phyloP scores from a whole-genome alignment of 2,888 invertebrate genomes.

The Patella caerulea region DNA sequence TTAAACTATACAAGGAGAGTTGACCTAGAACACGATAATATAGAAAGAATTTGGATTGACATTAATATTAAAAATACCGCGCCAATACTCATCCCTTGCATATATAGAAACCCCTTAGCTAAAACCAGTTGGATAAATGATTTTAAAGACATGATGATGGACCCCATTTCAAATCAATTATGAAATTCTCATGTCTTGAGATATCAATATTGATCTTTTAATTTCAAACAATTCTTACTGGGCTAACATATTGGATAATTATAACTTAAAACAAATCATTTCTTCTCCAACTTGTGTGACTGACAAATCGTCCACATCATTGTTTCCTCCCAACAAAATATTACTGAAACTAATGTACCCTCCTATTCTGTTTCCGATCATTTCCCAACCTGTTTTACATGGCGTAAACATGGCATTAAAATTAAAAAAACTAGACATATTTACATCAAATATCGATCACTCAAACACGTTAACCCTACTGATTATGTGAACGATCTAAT shows the following conservation, averaged over 20 bases:
- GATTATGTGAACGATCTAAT: slow-evolving; percentile 1
- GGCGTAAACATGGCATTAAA: not conserved
- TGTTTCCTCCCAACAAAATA: not conserved
- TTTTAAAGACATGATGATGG: slow-evolving; percentile 6
- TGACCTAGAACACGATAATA: not conserved
- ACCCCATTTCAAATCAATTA: not conserved
- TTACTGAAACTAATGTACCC: not conserved
- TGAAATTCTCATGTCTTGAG: not conserved
- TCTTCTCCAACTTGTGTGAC: not conserved
- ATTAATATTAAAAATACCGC: not conserved
- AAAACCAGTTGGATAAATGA: not conserved
- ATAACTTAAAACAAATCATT: not conserved
- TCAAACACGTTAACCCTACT: not conserved
- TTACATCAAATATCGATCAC: slow-evolving; percentile 4
- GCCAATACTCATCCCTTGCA: not conserved
- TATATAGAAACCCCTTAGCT: not conserved
- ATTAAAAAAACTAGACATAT: not conserved
- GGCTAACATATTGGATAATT: not conserved
- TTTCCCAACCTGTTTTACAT: not conserved
- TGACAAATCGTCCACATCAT: not conserved
- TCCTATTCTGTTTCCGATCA: not conserved
- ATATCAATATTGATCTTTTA: not conserved
- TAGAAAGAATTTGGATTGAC: not conserved
- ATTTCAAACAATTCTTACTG: not conserved
- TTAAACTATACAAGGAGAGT: not conserved